Conservation (phyloP, 2,113 vertebrate species). For the Rhea americana region DNA sequence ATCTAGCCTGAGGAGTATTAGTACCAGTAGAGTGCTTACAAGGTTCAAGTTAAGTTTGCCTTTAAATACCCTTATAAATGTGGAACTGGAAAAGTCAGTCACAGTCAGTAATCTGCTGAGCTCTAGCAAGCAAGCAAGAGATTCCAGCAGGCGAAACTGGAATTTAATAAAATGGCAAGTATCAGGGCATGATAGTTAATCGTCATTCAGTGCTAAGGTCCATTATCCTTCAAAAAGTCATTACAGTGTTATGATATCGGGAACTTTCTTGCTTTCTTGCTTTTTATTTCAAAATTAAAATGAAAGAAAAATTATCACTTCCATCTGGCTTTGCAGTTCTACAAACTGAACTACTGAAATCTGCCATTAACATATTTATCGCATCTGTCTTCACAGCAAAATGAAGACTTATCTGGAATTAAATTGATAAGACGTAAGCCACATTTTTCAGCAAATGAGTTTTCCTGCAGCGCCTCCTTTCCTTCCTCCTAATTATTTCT, state of each 20-base stretch:
- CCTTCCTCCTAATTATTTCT: background rate
- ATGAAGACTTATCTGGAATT: conserved; percentile 66
- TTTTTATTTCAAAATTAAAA: conserved; percentile 66
- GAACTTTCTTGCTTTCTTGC: conserved; percentile 40
- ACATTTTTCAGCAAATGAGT: conserved; percentile 45
- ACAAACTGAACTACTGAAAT: conserved; percentile 38
- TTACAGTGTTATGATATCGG: conserved; percentile 13
- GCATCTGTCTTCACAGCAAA: conserved; percentile 39
- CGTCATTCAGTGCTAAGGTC: background rate
- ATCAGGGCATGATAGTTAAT: conserved; percentile 11
- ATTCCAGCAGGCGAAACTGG: background rate
- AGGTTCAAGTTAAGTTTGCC: background rate
- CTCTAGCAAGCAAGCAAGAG: background rate
- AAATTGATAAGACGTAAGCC: conserved; percentile 65
- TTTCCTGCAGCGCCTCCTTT: conserved; percentile 17
- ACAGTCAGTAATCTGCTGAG: background rate
- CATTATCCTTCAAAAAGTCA: conserved; percentile 57
- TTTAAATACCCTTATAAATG: background rate
- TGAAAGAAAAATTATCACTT: conserved; percentile 59
- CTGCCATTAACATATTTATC: conserved; percentile 66
- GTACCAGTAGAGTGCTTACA: background rate
- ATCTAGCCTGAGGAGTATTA: background rate
- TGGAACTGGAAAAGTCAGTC: background rate
- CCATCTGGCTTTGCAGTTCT: conserved; percentile 54
- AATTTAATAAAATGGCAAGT: conserved; percentile 21